Conservation (phyloP, 2,888 invertebrate genomes). For the Diplazon laetatorius region DNA sequence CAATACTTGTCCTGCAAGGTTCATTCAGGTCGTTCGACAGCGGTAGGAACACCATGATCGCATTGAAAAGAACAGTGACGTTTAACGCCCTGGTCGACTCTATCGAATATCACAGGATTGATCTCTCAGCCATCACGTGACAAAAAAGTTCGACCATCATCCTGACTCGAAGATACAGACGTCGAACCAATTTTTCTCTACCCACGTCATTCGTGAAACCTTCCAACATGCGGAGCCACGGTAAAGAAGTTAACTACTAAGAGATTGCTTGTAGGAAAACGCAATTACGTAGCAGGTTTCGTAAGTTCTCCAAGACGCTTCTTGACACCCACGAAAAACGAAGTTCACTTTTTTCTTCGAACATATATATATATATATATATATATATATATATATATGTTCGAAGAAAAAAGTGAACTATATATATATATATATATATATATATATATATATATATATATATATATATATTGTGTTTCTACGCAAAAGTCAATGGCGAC, state of each 20-base stretch:
- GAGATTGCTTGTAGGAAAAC: conserved; percentile 75
- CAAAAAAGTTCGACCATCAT: conserved; percentile 36
- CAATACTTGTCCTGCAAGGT: not conserved
- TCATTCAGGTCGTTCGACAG: not conserved
- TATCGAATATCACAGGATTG: too few species aligned
- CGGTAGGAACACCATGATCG: too few species aligned
- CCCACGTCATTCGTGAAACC: conserved; percentile 75
- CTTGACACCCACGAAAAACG: conserved; percentile 26
- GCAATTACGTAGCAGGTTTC: conserved; percentile 69
- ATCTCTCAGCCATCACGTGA: not conserved
- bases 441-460: too few species aligned
- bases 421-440: too few species aligned
- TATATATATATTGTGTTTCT: too few species aligned
- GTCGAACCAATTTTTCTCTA: conserved; percentile 74
- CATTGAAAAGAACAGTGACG: too few species aligned
- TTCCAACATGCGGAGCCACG: conserved; percentile 50
- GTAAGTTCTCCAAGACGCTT: conserved; percentile 19
- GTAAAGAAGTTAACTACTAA: conserved; percentile 72
- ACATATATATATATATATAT: too few species aligned
- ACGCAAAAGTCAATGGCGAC: not conserved
- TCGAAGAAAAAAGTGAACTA: not conserved
- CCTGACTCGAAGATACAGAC: conserved; percentile 75
- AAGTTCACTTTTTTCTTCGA: not conserved
- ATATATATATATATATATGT: too few species aligned
- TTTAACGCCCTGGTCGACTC: not conserved